phyloP scores from a whole-genome alignment of 2,888 invertebrate genomes.

The Sphaeridia pumilis region DNA sequence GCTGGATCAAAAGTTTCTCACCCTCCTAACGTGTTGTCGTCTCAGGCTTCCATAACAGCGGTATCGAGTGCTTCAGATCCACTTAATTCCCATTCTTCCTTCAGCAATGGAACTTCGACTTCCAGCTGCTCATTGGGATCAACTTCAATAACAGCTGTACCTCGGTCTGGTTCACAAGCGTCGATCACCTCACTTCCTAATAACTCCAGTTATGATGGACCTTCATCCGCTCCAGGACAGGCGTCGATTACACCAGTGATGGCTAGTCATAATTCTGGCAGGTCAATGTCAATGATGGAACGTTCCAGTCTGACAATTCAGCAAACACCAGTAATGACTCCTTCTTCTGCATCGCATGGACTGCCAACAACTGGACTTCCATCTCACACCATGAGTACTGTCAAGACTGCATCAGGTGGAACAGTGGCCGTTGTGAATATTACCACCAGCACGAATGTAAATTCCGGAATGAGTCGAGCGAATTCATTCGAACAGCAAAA shows the following conservation, averaged over 20 bases:
- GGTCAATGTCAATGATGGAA: too few relatives aligned
- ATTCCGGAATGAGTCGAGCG: too few relatives aligned
- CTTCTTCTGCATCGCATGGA: background rate
- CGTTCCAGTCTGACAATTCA: background rate
- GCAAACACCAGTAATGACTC: background rate
- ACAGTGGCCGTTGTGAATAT: conserved; percentile 14
- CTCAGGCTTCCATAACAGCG: conserved; percentile 1
- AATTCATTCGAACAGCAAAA: too few relatives aligned
- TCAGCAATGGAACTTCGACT: too few relatives aligned
- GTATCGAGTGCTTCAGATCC: background rate
- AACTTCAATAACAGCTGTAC: background rate
- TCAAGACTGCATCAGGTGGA: conserved; percentile 3
- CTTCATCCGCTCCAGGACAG: too few relatives aligned
- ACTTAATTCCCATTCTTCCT: background rate
- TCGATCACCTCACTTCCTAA: too few relatives aligned
- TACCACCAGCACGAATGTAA: conserved; percentile 12
- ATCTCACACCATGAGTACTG: background rate
- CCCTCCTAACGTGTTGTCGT: background rate
- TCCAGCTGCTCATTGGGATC: too few relatives aligned
- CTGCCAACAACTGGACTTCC: background rate
- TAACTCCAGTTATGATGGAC: too few relatives aligned
- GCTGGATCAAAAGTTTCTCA: background rate
- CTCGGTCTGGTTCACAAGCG: too few relatives aligned
- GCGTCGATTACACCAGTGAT: too few relatives aligned
- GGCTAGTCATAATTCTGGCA: too few relatives aligned